These are phyloP conservation scores for Ptilorrhoa leucosticta DNA, from an alignment of 2,113 vertebrate species.

Conservation along the genomic window DNA sequence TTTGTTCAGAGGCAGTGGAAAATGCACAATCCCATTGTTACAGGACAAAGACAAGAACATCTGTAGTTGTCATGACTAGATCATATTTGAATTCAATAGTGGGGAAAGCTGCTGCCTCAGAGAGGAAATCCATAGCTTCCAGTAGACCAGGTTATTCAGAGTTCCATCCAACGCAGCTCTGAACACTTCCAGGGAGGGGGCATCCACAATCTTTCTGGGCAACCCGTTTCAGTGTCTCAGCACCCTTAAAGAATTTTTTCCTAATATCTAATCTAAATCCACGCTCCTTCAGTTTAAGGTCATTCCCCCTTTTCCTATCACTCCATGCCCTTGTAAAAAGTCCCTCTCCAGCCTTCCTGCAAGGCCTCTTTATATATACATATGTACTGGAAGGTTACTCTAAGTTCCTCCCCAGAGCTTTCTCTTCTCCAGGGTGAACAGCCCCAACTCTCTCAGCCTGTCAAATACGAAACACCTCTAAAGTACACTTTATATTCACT, in stretches of 20 bases:
- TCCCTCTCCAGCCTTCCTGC: neutral
- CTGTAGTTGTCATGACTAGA: neutral
- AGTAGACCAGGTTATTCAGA: neutral
- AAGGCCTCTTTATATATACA: neutral
- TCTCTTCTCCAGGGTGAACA: neutral
- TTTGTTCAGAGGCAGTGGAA: neutral
- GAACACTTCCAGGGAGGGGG: neutral
- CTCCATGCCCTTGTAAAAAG: neutral
- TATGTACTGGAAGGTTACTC: neutral
- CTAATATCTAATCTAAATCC: neutral
- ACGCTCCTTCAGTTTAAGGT: neutral
- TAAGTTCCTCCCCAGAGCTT: neutral
- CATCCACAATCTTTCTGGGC: neutral
- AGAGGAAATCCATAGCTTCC: neutral
- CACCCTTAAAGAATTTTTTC: neutral
- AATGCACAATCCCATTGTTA: neutral
- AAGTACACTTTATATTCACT: neutral
- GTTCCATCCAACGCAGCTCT: neutral
- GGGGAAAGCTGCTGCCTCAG: neutral
- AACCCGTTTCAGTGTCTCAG: neutral
- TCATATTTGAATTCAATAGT: neutral
- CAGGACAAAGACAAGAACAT: neutral
- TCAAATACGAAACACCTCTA: neutral
- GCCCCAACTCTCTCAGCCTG: neutral
- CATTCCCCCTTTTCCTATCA: neutral